Evolutionary conservation across 2,888 invertebrate genomes (phyloP), one percentile per base, ranked within the genome.

Genomic region (Drosophila vallismaia): DNA sequence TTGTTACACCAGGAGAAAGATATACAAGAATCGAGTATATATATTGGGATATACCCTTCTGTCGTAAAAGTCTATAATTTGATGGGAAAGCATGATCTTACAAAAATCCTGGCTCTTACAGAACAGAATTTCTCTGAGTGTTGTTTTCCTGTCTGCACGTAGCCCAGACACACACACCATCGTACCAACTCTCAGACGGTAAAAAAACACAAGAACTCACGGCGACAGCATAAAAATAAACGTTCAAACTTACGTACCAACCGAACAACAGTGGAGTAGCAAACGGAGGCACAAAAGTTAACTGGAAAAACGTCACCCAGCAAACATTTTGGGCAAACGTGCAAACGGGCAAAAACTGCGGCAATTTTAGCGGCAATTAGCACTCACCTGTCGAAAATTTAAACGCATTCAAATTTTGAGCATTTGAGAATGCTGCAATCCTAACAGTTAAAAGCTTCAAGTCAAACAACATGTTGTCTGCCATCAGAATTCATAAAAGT

Each of bases 171-270:
- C 69, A 44, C 71, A 68, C 69, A 70, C 77, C 67, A 72, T 69
- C 55, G 64, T 68, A 68, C 77, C 63, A 70, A 53, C 58, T 69
- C 60, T 73, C 72, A 79, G 74, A 77, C 81, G 78, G 76, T 74
- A 84, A 85, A 84, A 81, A 55, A 82, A 83, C 79, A 87, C 57
- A 74, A 87, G 86, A 88, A 88, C 84, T 71, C 77, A 75, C 84
- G 62, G 63, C 67, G 81, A 63, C 84, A 88, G 87, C 82, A 82
- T 84, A 84, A 86, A 82, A 88, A 88, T 82, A 87, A 83, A 81
- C 81, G 83, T 68, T 73, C 67, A 53, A 51, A 59, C 59, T 28
- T 44, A 52, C 68, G 67, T 52, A 59, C 58, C 46, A 26, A 42
- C 14, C 19, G 38, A 49, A 42, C 28, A 14, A 12, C 31, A 49